Evolutionary conservation across 2,888 invertebrate genomes (phyloP), one percentile per base, ranked within the genome.

Genomic region (Junonia oenone): DNA sequence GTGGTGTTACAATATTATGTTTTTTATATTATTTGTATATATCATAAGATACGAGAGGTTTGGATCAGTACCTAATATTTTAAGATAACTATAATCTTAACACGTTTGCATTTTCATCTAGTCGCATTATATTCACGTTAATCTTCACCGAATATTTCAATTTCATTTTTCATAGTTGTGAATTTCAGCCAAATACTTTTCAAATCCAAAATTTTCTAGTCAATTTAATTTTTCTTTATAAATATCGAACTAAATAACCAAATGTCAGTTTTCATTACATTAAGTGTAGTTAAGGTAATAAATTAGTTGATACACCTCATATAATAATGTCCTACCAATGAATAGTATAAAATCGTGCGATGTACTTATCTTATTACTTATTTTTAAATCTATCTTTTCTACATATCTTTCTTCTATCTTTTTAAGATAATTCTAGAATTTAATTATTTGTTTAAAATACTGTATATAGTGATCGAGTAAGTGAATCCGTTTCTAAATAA

Each of bases 131-230:
- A 65, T 71, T 64, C 67, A 62, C 62, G 61, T 66, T 65, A 48
- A 53, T 43, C 46, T 27, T 45, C 55, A 51, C 55, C 14, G 55
- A n/a, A 53, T 55, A 56, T 63, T 67, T 66, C 67, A 68, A 61
- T 65, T 64, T 65, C 65, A 65, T 65, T 68, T n/a, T 58, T 64
- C 67, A 68, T 73, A 72, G 72, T 72, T 76, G 73, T 76, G 73
- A 71, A 64, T 71, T 66, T 67, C 79, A 80, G 76, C 83, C 83
- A 85, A 86, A 80, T 62, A 63, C 61, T 67, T 68, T 78, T 73
- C 75, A 79, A 81, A 84, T 82, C 86, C 84, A 88, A 87, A 87
- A 78, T 86, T 88, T 75, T 89, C 89, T 89, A 89, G 89, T 89
- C 89, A 89, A 81, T 77, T 59, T 61, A 49, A 64, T 73, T 71